Conservation (phyloP, 2,797 vertebrate species). For the Acanthiza pusilla region DNA sequence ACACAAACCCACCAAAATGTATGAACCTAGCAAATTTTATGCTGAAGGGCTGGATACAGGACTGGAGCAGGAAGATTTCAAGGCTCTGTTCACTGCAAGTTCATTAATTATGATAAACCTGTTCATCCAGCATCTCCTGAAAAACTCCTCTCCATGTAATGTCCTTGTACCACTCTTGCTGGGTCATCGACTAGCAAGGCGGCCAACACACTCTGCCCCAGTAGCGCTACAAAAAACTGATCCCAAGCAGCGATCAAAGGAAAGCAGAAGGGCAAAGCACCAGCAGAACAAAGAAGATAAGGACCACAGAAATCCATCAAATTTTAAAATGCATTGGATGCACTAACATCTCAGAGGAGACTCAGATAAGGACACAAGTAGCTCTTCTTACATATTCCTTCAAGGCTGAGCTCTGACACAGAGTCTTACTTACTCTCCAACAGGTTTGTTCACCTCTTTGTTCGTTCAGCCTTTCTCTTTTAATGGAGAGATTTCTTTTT, state of each 20-base stretch:
- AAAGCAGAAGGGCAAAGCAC: slow-evolving; percentile 27
- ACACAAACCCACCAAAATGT: background rate
- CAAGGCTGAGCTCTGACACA: background rate
- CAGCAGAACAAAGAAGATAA: slow-evolving; percentile 38
- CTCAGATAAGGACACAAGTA: slow-evolving; percentile 43
- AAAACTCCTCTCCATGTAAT: background rate
- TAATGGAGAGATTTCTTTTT: background rate
- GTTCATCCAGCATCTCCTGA: background rate
- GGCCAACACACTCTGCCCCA: background rate
- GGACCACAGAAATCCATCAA: slow-evolving; percentile 44
- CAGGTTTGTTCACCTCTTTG: background rate
- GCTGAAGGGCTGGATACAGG: background rate
- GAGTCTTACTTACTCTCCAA: background rate
- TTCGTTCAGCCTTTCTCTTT: background rate
- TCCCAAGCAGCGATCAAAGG: background rate
- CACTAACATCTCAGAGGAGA: slow-evolving; percentile 17
- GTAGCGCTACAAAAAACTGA: background rate
- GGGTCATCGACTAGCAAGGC: background rate
- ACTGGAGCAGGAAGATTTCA: background rate
- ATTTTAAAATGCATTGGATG: slow-evolving; percentile 49
- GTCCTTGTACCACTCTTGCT: slow-evolving; percentile 1
- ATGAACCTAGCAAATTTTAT: accelerated
- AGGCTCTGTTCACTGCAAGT: background rate
- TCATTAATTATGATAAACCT: slow-evolving; percentile 21
- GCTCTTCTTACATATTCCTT: slow-evolving; percentile 5